Base-by-base conservation (phyloP, 2,888 invertebrate genomes). In the Clanis bilineata region DNA sequence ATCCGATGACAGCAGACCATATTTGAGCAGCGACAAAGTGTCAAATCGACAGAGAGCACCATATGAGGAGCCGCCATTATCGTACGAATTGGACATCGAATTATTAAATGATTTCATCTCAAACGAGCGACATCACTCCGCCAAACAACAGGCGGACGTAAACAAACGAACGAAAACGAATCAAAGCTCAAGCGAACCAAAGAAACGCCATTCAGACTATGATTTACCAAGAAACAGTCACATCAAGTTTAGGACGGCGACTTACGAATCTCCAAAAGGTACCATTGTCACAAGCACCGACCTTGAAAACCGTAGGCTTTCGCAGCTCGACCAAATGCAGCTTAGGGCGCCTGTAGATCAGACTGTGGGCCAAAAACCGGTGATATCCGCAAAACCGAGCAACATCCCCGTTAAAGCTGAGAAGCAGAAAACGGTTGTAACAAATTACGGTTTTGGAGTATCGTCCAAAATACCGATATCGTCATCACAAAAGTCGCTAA, bases 211-310 rank as follows among this genome's bases (percentile, higher is more conserved):
- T 73, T 89, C 92, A 45, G 93, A 93, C 70, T 92, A 86, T 71
- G 92, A 93, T 73, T 68, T 93, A 68, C 93, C 93, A 32, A 81
- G 93, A 72, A 93, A 93, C 78, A 91, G 93, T 63, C 93, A 93
- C 70, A 94, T 94, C 66, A 92, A 94, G 75, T 94, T 94, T 80
- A 91, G 94, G 21, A 94, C 94, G 28, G 93, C 94, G 0, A 94
- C 94, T 10, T 94, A 94, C 73, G 94, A 94, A 87, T 89, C 93
- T 68, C 91, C 93, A 3, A 89, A 93, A 65, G 93, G 92, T 65
- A 91, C 93, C 0, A 93, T 94, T 45, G 92, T 92, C 0, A 90
- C 90, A 0, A 91, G 92, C 71, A 92, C 92, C n/a, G 92, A 91
- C 65, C 47, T 93, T 54, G 92, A 92, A 64, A 94, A 94, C 72